Evolutionary conservation across 1,140 invertebrate species (phyloP), one percentile per base, ranked within the genome.

Genomic region (Lethocerus indicus): DNA sequence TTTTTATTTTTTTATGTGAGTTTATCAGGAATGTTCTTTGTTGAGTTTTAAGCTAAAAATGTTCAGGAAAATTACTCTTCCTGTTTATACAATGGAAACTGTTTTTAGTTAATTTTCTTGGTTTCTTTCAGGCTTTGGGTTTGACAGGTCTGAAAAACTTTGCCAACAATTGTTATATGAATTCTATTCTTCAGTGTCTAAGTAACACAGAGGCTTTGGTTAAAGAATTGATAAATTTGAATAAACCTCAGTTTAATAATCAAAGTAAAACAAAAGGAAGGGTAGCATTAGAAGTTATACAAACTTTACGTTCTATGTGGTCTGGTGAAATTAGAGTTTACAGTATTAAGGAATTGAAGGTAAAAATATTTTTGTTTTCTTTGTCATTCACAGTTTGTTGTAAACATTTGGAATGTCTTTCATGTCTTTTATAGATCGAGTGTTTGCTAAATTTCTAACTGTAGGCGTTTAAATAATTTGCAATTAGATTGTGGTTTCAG

Each of bases 121-220:
- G 20, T 54, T 48, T 44, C 39, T 43, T 73, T 57, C 59, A 81
- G 85, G 66, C 73, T 66, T 68, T 79, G 60, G 75, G 84, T 5
- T 68, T 88, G 13, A 81, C 87, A 21, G 89, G 89, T 5, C 64
- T 94, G 3, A 81, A 82, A 58, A 93, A 94, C 67, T 66, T 93
- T 9, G 88, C 86, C 4, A 97, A 97, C 63, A 94, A 92, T 3
- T 98, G 93, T 65, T 98, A 97, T 59, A 89, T 98, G 85, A 97
- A 96, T 69, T 90, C 89, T 21, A 94, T 92, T 24, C 74, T 98
- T 32, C 93, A 98, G 63, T 94, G 90, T 59, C 65, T 97, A 20
- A 83, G 78, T 57, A 83, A 87, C 60, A 87, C 85, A 0, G 68
- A 70, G 1, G 71, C 73, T n/a, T 64, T 92, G 18, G 72, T 76